phyloP scores from a whole-genome alignment of 2,113 vertebrate species.

The Tapirus terrestris region DNA sequence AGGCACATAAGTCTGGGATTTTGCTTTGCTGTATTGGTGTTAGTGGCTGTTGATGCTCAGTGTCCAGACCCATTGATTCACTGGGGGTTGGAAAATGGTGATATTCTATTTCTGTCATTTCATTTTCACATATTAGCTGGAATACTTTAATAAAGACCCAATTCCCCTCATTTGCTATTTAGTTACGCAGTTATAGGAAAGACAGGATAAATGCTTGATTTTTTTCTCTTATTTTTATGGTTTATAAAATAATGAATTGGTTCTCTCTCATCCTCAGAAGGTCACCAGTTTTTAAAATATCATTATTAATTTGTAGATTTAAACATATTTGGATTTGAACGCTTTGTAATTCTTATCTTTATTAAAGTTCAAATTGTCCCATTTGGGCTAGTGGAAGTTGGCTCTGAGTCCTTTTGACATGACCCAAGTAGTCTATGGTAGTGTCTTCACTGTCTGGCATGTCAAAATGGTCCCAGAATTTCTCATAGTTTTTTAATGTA shows the following conservation, averaged over 20 bases:
- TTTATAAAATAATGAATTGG: neutral
- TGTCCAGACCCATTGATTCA: neutral
- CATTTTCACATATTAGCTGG: neutral
- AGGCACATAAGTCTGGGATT: neutral
- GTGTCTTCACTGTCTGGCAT: neutral
- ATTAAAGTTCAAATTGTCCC: neutral
- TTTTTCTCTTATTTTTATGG: neutral
- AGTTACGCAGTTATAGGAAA: constrained; percentile 5
- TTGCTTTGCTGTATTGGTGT: neutral
- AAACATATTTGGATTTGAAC: constrained; percentile 26
- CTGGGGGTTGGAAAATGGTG: neutral
- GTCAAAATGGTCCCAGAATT: neutral
- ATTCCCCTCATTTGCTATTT: neutral
- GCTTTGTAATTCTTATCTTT: constrained; percentile 25
- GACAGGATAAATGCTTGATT: neutral
- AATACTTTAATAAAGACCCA: constrained; percentile 11
- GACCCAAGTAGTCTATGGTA: neutral
- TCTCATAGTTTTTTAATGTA: constrained; percentile 30
- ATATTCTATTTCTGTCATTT: neutral
- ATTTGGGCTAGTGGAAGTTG: constrained; percentile 2
- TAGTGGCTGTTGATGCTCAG: neutral
- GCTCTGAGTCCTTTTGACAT: neutral
- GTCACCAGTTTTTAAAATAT: neutral
- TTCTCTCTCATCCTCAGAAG: neutral
- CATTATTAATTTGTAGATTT: neutral